Conservation (phyloP, 1,140 invertebrate genomes). For the Myzus persicae region DNA sequence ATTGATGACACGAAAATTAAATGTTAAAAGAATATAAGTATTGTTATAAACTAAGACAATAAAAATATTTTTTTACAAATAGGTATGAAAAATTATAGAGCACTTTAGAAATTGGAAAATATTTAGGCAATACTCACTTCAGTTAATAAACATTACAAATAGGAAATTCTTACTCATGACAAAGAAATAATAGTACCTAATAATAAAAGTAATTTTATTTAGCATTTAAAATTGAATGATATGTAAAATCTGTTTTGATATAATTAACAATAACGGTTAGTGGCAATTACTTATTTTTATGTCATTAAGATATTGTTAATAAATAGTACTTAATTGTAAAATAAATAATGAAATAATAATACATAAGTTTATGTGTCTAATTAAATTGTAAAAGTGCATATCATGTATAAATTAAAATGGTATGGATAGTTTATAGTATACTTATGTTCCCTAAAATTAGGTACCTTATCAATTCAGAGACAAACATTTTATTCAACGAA, state of each 20-base stretch:
- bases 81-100: too few relatives aligned
- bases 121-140: not conserved
- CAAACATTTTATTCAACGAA: not conserved
- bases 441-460: not conserved
- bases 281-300: not conserved
- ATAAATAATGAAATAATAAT: not conserved
- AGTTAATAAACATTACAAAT: not conserved
- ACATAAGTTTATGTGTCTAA: not conserved
- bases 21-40: not conserved
- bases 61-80: too few relatives aligned
- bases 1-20: not conserved
- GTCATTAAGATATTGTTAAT: slow-evolving; percentile 1
- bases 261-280: not conserved
- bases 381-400: slow-evolving; percentile 5
- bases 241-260: not conserved
- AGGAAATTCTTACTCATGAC: too few relatives aligned
- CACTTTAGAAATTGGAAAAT: not conserved
- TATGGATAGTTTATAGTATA: not conserved
- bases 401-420: not conserved
- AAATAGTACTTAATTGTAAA: not conserved
- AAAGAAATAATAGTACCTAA: not conserved
- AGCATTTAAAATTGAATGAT: not conserved
- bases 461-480: not conserved
- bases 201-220: not conserved
- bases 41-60: not conserved